Base-by-base conservation (phyloP, 1,140 invertebrate species). In the Parasteatoda tepidariorum region DNA sequence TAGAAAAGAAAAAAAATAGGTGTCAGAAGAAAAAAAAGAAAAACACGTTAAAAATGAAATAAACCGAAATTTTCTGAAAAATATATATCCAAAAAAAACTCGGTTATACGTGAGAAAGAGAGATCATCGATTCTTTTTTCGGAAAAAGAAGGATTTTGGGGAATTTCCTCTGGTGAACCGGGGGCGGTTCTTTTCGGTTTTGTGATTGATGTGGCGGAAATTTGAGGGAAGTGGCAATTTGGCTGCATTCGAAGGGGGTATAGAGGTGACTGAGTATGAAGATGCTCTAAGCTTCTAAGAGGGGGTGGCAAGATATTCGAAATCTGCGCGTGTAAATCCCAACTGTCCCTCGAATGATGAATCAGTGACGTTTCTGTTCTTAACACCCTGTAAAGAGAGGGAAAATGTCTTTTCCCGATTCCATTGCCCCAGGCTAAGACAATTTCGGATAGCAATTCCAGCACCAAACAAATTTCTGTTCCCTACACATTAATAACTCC, bases 161-260 rank as follows among this genome's bases (percentile, higher is more conserved):
- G 66, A 68, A 68, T 68, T 68, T 68, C 66, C 66, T 68, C 38
- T 68, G n/a, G 18, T 24, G n/a, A 13, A 38, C 11, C 66, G 3
- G 30, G 66, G 34, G 24, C 9, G 18, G 59, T 61, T 61, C 28
- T 61, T 61, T 26, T 26, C 22, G 28, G 59, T 61, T 24, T 22
- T 2, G 73, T 61, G 73, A 75, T 75, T 75, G 73, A 75, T 75
- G 73, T 75, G 55, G 57, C 55, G 73, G 73, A 75, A 75, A 75
- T 62, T 61, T 62, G 73, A 61, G 73, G 73, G 73, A 75, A 75
- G 73, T 75, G 73, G 73, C 73, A 75, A 75, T 75, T 75, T 75
- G 73, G 55, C 73, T 54, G 73, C 31, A 18, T 13, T 48, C 9
- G 38, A 48, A 18, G 38, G 1, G 38, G 4, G 38, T 9, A 18